Base-by-base conservation (phyloP, 2,113 vertebrate species). In the Myocastor coypus region DNA sequence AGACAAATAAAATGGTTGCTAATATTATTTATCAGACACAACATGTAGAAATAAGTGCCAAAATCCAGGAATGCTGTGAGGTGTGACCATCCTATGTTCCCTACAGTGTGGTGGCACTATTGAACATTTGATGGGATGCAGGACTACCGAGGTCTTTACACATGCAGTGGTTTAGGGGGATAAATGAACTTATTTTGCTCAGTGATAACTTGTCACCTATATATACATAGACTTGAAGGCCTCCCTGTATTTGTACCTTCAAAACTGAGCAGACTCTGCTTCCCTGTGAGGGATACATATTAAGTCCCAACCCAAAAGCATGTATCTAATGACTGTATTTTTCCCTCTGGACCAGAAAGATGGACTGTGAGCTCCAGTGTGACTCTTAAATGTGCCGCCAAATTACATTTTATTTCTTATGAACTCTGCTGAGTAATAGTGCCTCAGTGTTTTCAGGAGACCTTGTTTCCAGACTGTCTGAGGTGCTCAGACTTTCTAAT, bases 91-190 rank as follows among this genome's bases (percentile, higher is more conserved):
- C 5, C 3, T 22, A n/a, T 30, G 46, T 30, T 32, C 75, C 63
- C 80, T 34, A 8, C 0, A 4, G 8, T 14, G 2, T 28, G 2
- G 2, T n/a, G 5, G 26, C 7, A 37, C 24, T 73, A 0, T 42
- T 85, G 81, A 71, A 57, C 7, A 55, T 83, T 71, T 86, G 40
- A 22, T 7, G 82, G 73, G 14, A 37, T 55, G n/a, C 42, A 68
- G 20, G 22, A 13, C 73, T 9, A 32, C 7, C 78, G 1, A 19
- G 5, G 4, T 7, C 13, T 22, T 59, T 64, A 1, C 50, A 0
- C 30, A 28, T 10, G 42, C 64, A 68, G 6, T 85, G 20, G 30
- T 37, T 91, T 26, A 77, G 14, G 1, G 0, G 77, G 19, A 20
- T 40, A 80, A 68, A 17, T 30, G 2, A 80, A 26, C 4, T 19